These are phyloP conservation scores for Neodiprion virginianus DNA, from an alignment of 1,140 invertebrate genomes.

Conservation along the genomic window DNA sequence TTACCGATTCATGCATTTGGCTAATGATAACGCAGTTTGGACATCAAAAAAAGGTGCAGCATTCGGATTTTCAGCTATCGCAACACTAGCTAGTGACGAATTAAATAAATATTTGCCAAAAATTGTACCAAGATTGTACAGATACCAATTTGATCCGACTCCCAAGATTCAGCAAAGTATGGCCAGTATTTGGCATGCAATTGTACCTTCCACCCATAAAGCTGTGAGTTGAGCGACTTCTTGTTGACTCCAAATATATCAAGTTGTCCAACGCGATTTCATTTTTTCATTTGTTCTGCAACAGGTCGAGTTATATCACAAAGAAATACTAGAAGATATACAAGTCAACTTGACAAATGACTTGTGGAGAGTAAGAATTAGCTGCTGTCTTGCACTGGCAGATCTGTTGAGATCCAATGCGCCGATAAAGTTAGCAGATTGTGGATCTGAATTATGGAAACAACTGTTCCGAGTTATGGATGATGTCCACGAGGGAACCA, in stretches of 20 bases:
- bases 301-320: constrained; percentile 85
- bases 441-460: constrained; percentile 73
- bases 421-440: constrained; percentile 48
- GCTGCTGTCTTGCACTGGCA: constrained; percentile 85
- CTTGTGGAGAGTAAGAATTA: constrained; percentile 89
- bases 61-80: constrained; percentile 88
- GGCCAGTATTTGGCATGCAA: constrained; percentile 88
- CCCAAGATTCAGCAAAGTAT: constrained; percentile 90
- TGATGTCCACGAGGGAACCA: constrained; percentile 90
- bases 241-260: background rate
- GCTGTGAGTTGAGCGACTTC: constrained; percentile 66
- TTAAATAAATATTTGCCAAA: constrained; percentile 80
- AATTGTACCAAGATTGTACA: constrained; percentile 89
- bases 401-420: constrained; percentile 75
- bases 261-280: constrained; percentile 14
- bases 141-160: constrained; percentile 91
- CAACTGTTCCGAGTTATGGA: constrained; percentile 90
- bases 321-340: constrained; percentile 85
- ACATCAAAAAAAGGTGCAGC: constrained; percentile 92
- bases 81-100: constrained; percentile 80
- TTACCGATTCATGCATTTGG: constrained; percentile 94
- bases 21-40: constrained; percentile 93
- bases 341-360: constrained; percentile 80
- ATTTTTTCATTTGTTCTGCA: constrained; percentile 24
- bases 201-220: constrained; percentile 86